phyloP scores from a whole-genome alignment of 2,113 vertebrate genomes.

The Elgaria multicarinata region DNA sequence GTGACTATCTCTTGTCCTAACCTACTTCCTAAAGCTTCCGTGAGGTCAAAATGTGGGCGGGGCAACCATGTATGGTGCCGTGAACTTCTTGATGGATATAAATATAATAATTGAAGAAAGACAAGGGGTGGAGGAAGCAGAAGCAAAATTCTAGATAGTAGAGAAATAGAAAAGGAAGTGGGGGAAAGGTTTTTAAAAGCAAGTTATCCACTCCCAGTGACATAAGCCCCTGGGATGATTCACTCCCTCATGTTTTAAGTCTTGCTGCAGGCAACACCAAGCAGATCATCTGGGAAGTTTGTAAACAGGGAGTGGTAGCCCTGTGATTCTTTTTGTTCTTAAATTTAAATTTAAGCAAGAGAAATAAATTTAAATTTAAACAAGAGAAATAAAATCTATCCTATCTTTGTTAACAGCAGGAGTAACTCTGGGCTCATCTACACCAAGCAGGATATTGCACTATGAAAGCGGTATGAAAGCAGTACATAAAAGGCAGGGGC shows the following conservation, averaged over 20 bases:
- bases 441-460: too few species aligned
- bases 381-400: neutral
- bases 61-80: too few species aligned
- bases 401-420: neutral
- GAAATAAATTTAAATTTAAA: constrained; percentile 7
- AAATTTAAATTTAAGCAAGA: constrained; percentile 17
- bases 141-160: neutral
- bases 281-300: neutral
- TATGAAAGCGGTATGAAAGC: too few species aligned
- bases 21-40: too few species aligned
- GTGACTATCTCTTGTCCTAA: neutral
- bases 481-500: too few species aligned
- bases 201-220: neutral
- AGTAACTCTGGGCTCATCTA: too few species aligned
- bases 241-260: neutral
- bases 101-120: neutral
- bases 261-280: neutral
- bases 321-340: neutral
- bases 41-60: neutral
- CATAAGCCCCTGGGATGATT: neutral
- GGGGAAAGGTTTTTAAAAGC: neutral
- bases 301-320: neutral
- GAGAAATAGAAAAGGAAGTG: neutral
- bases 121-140: neutral
- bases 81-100: too few species aligned